Base-by-base conservation (phyloP, 2,888 invertebrate species). In the Drosophila melanosoma region DNA sequence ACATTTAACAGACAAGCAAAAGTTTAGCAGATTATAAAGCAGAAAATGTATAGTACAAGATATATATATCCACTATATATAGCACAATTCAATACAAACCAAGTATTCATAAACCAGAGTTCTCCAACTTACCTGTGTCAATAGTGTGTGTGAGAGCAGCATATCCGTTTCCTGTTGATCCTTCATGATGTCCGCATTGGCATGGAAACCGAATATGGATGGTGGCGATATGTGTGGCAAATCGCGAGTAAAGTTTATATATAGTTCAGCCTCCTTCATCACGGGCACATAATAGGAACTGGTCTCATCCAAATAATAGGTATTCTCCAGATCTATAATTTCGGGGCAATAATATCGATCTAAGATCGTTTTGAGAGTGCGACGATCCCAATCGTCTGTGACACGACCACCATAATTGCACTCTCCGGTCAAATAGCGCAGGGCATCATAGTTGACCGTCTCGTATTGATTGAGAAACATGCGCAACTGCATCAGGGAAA, bases 381-480 rank as follows among this genome's bases (percentile, higher is more conserved):
- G 94, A 26, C 98, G 94, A 93, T 99, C 99, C 98, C 98, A 98
- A 91, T 98, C 97, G 91, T 99, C 99, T 0, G 98, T 99, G 4
- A 99, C 98, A 71, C 98, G 95, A 0, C 99, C 99, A 10, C 99
- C 99, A 91, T 99, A 99, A 94, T 98, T 98, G 91, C 98, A 98
- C 93, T 99, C 98, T 1, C 98, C 99, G 0, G 97, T 98, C 85
- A 99, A 94, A 94, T 99, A 99, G 3, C 96, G 94, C 17, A 99
- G 94, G 0, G 99, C 98, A 70, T 97, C 97, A 91, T 96, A 97
- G 93, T 96, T 97, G 0, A 97, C 95, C 71, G 96, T 96, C 69
- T 95, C 95, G 89, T 97, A 97, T 89, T 97, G 95, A 90, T 97
- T 96, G 32, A 97, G 94, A 92, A 97, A 97, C 95, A 98, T 97